Evolutionary conservation across 2,797 vertebrate species (phyloP).

Genomic region (Ambastaia sidthimunki): DNA sequence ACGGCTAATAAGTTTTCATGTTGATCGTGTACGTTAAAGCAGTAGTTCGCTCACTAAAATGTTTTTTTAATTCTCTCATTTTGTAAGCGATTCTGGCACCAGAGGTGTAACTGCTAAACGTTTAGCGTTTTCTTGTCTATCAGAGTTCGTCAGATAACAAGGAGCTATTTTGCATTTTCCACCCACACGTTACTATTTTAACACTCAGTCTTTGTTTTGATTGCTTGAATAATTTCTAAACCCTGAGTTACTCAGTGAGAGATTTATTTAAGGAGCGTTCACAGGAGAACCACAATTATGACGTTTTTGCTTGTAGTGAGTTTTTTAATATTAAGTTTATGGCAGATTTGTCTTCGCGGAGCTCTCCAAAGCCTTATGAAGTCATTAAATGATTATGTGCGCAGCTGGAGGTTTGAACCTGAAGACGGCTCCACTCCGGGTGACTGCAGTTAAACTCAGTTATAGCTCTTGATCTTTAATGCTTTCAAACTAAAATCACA

Average conservation of each 20-base stretch:
- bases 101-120: neutral
- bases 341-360: neutral
- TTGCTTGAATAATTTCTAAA: neutral
- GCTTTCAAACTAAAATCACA: neutral
- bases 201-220: neutral
- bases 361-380: neutral
- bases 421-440: neutral
- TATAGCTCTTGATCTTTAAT: neutral
- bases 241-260: neutral
- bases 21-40: neutral
- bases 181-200: neutral
- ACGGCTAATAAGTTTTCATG: slow-evolving; percentile 1
- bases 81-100: neutral
- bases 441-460: neutral
- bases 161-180: neutral
- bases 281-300: neutral
- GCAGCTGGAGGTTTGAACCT: slow-evolving; percentile 2
- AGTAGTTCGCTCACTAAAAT: neutral
- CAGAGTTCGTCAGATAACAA: neutral
- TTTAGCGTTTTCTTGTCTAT: neutral
- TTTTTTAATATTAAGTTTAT: slow-evolving; percentile 5
- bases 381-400: slow-evolving; percentile 18
- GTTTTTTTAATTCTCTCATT: neutral
- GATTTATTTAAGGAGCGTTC: neutral
- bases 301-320: neutral